Evolutionary conservation across 2,113 vertebrate genomes (phyloP), one percentile per base, ranked within the genome.

Genomic region (Ophthalmolycus amberensis): DNA sequence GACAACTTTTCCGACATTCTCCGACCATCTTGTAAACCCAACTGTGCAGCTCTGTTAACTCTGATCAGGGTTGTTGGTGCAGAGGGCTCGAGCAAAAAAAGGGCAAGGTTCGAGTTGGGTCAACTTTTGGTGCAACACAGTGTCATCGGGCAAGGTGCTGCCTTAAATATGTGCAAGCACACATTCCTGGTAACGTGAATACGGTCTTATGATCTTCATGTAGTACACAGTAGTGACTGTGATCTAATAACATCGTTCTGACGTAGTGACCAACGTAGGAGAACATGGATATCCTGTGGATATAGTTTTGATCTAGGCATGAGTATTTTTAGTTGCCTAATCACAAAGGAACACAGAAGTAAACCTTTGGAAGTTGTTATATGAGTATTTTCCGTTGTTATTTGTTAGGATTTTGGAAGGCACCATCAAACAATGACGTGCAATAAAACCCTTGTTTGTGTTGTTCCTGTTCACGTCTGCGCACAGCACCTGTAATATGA

Each of bases 401-500:
- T 37, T 37, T 54, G 48, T 37, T n/a, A 14, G 12, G 20, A 54
- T 8, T 54, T 56, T 56, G 50, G 22, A 56, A 56, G 34, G 22
- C n/a, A 38, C n/a, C 16, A 48, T 32, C 4, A 48, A 68, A 68
- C 32, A 56, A 40, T 40, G 29, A 52, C 3, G 1, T 37, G 10
- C 67, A 37, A 34, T 20, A 34, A 63, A 10, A 34, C 37, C 32
- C 60, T 62, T 9, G 9, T 11, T 5, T 63, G 7, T 3, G 1
- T 37, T 34, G 6, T 27, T 58, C 25, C n/a, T 16, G 56, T 59
- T 7, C 2, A 14, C 15, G 25, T 34, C 18, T 37, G 16, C 9
- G 4, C 34, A 52, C 32, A 50, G 52, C 42, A 67, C 75, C 54
- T 78, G 63, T 12, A 72, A 52, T 67, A 72, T 60, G 69, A 60